Base-by-base conservation (phyloP, 2,888 invertebrate genomes). In the Rotaria macrura region DNA sequence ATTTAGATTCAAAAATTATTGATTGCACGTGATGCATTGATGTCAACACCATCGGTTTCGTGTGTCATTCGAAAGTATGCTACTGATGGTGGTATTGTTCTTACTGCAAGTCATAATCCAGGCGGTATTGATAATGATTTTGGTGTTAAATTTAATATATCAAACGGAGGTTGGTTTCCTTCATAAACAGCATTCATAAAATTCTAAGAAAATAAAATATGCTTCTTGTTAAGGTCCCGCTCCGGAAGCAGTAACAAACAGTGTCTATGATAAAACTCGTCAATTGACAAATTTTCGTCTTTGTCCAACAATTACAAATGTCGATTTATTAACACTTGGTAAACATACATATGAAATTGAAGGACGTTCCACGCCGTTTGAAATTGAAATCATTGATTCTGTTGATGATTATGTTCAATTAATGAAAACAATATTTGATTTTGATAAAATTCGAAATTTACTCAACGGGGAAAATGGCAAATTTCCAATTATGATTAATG, bases 21-120 rank as follows among this genome's bases (percentile, higher is more conserved):
- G 84, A 94, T 99, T 85, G 99, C 97, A 2, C 95, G 96, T 91
- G 93, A 95, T 92, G 98, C 97, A 10, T 95, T 99, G 87, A 92
- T 99, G 38, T 98, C 98, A 17, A 99, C 99, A 0, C 99, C 99
- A 10, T 97, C 98, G 1, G 96, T 97, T 0, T 99, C 99, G 1
- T 94, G 94, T 89, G 92, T 98, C 87, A 99, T 99, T 89, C 93
- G 98, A 86, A 94, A 95, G 90, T 93, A 94, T 89, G 87, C 89
- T 83, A 90, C 95, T 54, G 88, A 91, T 93, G 97, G 97, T 88
- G 99, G 98, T 23, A 97, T 99, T 88, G 95, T 99, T 72, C 92
- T 99, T 74, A 99, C 99, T 0, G 99, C 99, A 0, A 97, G 97
- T 29, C 99, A 99, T 91, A 99, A 99, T 92, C 99, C 99, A 1